Evolutionary conservation across 2,113 vertebrate species (phyloP), one percentile per base, ranked within the genome.

Genomic region (Zonotrichia leucophrys): DNA sequence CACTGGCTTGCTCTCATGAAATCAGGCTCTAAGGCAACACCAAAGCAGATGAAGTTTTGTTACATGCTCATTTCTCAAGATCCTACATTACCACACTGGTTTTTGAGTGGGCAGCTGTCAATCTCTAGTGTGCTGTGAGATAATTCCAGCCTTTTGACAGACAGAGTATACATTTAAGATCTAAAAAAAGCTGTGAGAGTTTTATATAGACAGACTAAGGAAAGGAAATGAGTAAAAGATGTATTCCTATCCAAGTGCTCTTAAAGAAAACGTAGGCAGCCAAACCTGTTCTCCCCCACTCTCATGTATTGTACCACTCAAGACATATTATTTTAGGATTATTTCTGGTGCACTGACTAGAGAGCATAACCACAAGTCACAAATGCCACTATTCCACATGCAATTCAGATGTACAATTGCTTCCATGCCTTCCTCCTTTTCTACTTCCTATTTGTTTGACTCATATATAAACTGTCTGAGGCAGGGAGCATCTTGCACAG

Each of bases 61-160:
- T 83, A 67, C n/a, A 39, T 33, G 64, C 68, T 90, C 44, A 60
- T 92, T 94, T 96, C 89, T 70, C 68, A 63, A 88, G 47, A 86
- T 88, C 49, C 69, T 63, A 60, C 83, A 75, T 94, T 81, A 90
- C 35, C 89, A 67, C 42, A 83, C 52, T 79, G 41, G 14, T 41
- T 92, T 90, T 59, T 83, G 86, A 96, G 95, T 95, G 86, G 94
- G 94, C 92, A 90, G 95, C 62, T 73, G 68, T 93, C 92, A 96
- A 92, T 94, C 90, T 81, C 83, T 77, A 42, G 25, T n/a, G 75
- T 37, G 68, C 60, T 87, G 56, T 24, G 58, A 92, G 88, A 90
- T 89, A 89, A 96, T 77, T 84, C 24, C 83, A 95, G 90, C 31
- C 69, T 92, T 96, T 90, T 95, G 92, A 97, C 68, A 96, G 94